Percentiles rank a stretch among this genome's conserved stretches.
phyloP scores from a whole-genome alignment of 2,888 invertebrate genomes.

The Ormyrus pomaceus region DNA sequence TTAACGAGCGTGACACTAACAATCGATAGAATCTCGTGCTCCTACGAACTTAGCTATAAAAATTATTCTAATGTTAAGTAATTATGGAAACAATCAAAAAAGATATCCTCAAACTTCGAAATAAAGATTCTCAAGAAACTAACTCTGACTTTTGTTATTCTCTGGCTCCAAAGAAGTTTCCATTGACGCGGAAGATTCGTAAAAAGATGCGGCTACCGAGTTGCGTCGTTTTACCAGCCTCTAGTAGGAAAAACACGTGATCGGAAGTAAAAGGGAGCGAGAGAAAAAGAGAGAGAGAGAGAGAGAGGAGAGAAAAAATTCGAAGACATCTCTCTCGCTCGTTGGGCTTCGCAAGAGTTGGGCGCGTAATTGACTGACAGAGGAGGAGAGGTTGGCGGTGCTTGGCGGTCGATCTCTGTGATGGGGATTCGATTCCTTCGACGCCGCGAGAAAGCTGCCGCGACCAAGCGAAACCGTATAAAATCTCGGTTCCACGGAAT shows the following conservation, averaged over 20 bases:
- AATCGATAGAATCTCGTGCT: not conserved
- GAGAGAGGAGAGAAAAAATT: conserved; percentile 8
- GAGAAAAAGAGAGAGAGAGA: conserved; percentile 13
- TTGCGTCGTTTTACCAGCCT: conserved; percentile 46
- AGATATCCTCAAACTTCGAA: conserved; percentile 1
- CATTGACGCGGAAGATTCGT: not conserved
- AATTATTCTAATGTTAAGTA: conserved; percentile 3
- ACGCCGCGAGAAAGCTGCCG: conserved; percentile 67
- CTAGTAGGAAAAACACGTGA: conserved; percentile 37
- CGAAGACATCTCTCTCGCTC: conserved; percentile 1
- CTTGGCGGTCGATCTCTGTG: not conserved
- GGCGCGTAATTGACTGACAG: conserved; percentile 38
- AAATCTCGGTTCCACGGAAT: conserved; percentile 60
- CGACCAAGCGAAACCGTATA: conserved; percentile 68
- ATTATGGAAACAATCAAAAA: conserved; percentile 9
- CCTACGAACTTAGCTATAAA: conserved; percentile 19
- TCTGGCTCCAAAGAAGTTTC: conserved; percentile 16
- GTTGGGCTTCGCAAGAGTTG: conserved; percentile 40
- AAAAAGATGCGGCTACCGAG: conserved; percentile 50
- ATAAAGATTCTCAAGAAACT: conserved; percentile 16
- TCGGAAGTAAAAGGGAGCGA: conserved; percentile 58
- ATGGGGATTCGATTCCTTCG: conserved; percentile 39
- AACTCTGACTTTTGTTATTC: conserved; percentile 8
- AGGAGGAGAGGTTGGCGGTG: conserved; percentile 39
- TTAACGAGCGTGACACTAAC: conserved; percentile 43